phyloP scores from a whole-genome alignment of 2,797 vertebrate genomes.

The Sebastes wilsoni region DNA sequence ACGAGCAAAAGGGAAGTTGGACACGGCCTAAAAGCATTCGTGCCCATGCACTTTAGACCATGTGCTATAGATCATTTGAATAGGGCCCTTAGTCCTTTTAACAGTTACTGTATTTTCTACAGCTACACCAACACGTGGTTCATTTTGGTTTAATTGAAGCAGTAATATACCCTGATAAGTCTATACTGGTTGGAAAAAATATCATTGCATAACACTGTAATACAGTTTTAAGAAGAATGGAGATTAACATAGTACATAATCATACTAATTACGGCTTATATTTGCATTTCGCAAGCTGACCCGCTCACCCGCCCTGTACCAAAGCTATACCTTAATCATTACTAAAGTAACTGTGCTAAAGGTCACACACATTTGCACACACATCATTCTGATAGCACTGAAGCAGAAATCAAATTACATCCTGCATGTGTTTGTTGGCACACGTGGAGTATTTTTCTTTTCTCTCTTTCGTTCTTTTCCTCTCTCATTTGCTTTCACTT shows the following conservation, averaged over 20 bases:
- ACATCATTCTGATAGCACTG: not conserved
- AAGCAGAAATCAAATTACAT: slow-evolving; percentile 14
- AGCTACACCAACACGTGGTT: too few species aligned
- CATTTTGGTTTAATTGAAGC: too few species aligned
- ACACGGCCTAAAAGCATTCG: too few species aligned
- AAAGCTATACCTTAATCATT: not conserved
- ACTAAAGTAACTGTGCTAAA: not conserved
- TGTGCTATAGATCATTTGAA: too few species aligned
- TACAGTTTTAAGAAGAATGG: not conserved
- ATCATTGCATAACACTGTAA: not conserved
- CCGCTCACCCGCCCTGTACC: not conserved
- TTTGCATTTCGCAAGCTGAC: slow-evolving; percentile 1
- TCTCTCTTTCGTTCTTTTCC: not conserved
- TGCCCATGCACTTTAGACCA: too few species aligned
- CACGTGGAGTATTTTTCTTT: slow-evolving; percentile 9
- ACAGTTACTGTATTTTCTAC: too few species aligned
- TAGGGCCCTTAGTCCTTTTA: too few species aligned
- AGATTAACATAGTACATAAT: not conserved
- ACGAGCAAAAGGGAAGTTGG: too few species aligned
- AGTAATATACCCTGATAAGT: too few species aligned
- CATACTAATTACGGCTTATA: not conserved
- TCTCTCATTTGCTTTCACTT: slow-evolving; percentile 18
- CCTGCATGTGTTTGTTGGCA: slow-evolving; percentile 17
- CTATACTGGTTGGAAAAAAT: too few species aligned
- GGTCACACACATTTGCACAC: not conserved